Evolutionary conservation across 2,888 invertebrate genomes (phyloP), one percentile per base, ranked within the genome.

Genomic region (Calliphora vomitoria): DNA sequence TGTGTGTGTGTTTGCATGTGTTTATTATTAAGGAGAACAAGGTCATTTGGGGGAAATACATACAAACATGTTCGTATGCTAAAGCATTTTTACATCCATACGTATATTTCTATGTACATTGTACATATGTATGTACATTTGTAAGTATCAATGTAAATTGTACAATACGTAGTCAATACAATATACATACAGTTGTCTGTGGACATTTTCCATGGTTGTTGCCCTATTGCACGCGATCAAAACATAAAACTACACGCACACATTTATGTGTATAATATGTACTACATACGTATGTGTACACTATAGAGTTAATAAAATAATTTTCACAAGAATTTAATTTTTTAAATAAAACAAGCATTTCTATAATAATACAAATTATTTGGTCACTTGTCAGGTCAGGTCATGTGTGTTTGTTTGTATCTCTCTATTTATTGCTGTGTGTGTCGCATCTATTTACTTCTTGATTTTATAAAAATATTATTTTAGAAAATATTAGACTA

Each of bases 191-290:
- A 68, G 18, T 74, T 66, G 81, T 72, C 72, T 81, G 81, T 44
- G 64, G 72, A 53, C 72, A 47, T 58, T 58, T 44, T 58, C 38
- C 58, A 25, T 75, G 74, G 58, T 60, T 75, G 62, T 75, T 82
- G 78, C 66, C 78, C 78, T 78, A 68, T 55, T 68, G 53, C 76
- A 83, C 69, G 82, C 82, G 82, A 83, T 60, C 31, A 74, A 66
- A 58, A 75, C 47, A 47, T 50, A 66, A 66, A 66, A 62, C 55
- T n/a, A 58, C 58, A 41, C 20, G 55, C 50, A 72, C 15, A 72
- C 10, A 60, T 50, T 20, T 5, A 50, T n/a, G 13, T 44, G 31
- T 41, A 18, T 53, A 1, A 0, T 18, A 55, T n/a, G 35, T n/a
- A 15, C 8, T 25, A 41, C 1, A 44, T 44, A 44, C 11, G 44